Percentiles rank a stretch among this genome's conserved stretches.
Evolutionary conservation across 2,888 invertebrate genomes (phyloP).

Genomic region (Plebejus anna): DNA sequence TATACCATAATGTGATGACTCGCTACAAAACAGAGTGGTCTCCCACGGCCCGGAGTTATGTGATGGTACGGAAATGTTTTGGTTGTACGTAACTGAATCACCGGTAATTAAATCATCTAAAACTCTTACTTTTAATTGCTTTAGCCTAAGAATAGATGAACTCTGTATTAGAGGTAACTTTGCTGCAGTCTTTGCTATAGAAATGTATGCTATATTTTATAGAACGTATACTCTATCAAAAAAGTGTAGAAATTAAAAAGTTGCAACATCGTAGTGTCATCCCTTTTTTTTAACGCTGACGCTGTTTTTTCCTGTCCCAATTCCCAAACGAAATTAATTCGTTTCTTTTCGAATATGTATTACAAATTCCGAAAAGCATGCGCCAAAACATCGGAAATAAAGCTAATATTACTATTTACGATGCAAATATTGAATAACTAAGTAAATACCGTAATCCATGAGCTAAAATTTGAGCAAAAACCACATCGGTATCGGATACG

Average conservation of each 20-base stretch:
- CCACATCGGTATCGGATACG: constrained; percentile 20
- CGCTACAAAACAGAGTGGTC: not conserved
- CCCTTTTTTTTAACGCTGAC: too few species aligned
- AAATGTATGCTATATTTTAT: not conserved
- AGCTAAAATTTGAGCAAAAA: not conserved
- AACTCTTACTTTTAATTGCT: constrained; percentile 1
- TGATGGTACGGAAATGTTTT: not conserved
- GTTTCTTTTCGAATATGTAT: too few species aligned
- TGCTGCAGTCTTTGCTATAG: not conserved
- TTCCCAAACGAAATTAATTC: too few species aligned
- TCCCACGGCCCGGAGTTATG: constrained; percentile 14
- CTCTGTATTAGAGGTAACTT: not conserved
- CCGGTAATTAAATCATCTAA: constrained; percentile 5
- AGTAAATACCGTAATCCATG: not conserved
- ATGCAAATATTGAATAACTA: not conserved
- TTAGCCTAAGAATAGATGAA: not conserved
- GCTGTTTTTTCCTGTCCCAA: too few species aligned
- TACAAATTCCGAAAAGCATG: too few species aligned
- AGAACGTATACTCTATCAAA: too few species aligned
- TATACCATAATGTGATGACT: not conserved
- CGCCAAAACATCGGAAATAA: too few species aligned
- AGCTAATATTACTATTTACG: too few species aligned
- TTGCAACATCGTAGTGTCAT: too few species aligned
- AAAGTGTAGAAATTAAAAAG: too few species aligned
- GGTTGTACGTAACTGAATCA: not conserved